Base-by-base conservation (phyloP, 2,888 invertebrate genomes). In the Bruchidius siliquastri region DNA sequence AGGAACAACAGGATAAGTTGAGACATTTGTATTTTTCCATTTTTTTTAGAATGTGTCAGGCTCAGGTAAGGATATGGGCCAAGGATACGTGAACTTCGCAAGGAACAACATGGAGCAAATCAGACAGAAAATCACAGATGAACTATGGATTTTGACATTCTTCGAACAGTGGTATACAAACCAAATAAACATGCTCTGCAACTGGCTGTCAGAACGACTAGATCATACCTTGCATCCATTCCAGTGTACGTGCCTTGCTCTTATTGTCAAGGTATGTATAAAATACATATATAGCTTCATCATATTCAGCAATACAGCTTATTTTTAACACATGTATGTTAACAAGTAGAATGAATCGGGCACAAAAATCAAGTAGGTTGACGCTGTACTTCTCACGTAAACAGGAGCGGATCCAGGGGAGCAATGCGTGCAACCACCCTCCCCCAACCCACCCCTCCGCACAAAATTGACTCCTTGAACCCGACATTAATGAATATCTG, bases 101-200 rank as follows among this genome's bases (percentile, higher is more conserved):
- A 92, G 98, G 77, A 97, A 96, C 83, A 97, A 97, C 82, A 96
- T 98, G 92, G 99, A 99, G 89, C 97, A 98, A 88, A 95, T 99
- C 81, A 91, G 98, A 83, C 97, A 98, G 81, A 98, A 98, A 90
- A 96, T 99, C 75, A 92, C 91, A 77, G 95, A 95, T 86, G 95
- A 95, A 85, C 87, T 95, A 75, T 95, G 94, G 93, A 94, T 94
- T 79, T 88, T 95, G 75, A 92, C 90, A 82, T 91, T 94, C 82
- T 93, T 94, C 87, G 94, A 95, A 91, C 86, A 86, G 78, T 87
- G 86, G 86, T 99, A 99, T 88, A 94, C 94, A 73, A 93, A 93
- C 81, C 99, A 99, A 89, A 93, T 99, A 86, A 94, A 93, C 84
- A 91, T 96, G 90, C 91, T 99, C 81, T 96, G 94, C 88, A 94